Evolutionary conservation across 2,888 invertebrate species (phyloP), one percentile per base, ranked within the genome.

Genomic region (Chorisops tibialis): DNA sequence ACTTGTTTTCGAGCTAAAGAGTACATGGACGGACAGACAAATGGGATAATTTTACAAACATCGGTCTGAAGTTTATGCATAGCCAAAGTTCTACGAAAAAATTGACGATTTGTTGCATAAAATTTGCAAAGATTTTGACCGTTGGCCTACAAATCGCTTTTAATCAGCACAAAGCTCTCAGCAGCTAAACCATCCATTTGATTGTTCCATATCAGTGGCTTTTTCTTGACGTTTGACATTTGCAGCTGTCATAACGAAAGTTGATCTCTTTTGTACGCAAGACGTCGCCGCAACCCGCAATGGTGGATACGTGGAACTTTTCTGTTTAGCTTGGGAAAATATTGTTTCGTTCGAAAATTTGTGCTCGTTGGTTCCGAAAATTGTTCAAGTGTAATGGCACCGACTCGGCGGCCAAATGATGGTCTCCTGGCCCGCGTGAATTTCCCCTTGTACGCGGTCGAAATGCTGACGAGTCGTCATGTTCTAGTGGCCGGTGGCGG

Each of bases 401-500:
- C 83, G 59, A 80, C 81, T 69, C 76, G 83, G 69, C 79, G 82
- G 74, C 82, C 81, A 67, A 81, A 81, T 71, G 86, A 88, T 75
- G 88, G 90, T 69, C 82, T 93, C 69, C 78, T 93, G 74, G 93
- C 93, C 66, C 84, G 89, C 72, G 91, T 95, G 50, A 93, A 94
- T 83, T 94, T 96, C 81, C 97, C 97, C 4, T 82, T 96, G 64
- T 97, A 96, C 76, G 88, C 92, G 2, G 83, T 96, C 35, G 90
- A 92, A 80, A 90, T 93, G 82, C 81, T 97, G 63, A 93, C 93
- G 30, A 92, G 91, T 78, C 85, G 94, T 68, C 96, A 96, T 81
- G 89, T 98, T 70, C 81, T 99, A 65, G 94, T 99, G 50, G 97
- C 93, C 66, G 99, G 98, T 59, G 98, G 98, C 59, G 99, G 98